Evolutionary conservation across 1,140 invertebrate species (phyloP).

Genomic region (Adelges cooleyi): DNA sequence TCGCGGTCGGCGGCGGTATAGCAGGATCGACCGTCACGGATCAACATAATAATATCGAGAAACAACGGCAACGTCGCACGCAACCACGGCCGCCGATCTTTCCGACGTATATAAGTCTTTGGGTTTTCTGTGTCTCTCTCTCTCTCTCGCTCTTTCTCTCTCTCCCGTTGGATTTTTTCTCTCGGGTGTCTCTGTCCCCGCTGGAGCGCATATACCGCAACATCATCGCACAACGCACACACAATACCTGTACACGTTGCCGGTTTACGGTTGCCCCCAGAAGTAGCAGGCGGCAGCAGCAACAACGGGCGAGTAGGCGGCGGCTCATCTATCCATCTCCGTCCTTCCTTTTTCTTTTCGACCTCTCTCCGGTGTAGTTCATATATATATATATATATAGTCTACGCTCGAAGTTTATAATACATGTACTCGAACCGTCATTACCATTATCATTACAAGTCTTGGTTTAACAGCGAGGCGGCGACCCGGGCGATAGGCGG

Average conservation of each 20-base stretch:
- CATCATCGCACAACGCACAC: not conserved
- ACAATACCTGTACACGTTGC: not conserved
- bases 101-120: not conserved
- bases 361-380: not conserved
- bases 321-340: not conserved
- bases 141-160: conserved; percentile 16
- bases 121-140: conserved; percentile 27
- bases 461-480: too few relatives aligned
- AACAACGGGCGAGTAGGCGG: not conserved
- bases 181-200: conserved; percentile 19
- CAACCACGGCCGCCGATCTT: not conserved
- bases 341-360: not conserved
- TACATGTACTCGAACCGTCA: too few relatives aligned
- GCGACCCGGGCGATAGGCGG: too few relatives aligned
- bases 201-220: not conserved
- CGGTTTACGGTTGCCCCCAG: too few relatives aligned
- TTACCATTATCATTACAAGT: too few relatives aligned
- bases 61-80: conserved; percentile 21
- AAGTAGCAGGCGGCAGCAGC: not conserved
- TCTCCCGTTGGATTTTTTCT: conserved; percentile 21
- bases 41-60: conserved; percentile 24
- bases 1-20: too few relatives aligned
- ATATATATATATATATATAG: too few relatives aligned
- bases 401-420: too few relatives aligned
- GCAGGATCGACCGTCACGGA: conserved; percentile 23